Evolutionary conservation across 37 sponge, comb jelly and placozoan species (phyloP).

Genomic region (Eunapius fragilis): DNA sequence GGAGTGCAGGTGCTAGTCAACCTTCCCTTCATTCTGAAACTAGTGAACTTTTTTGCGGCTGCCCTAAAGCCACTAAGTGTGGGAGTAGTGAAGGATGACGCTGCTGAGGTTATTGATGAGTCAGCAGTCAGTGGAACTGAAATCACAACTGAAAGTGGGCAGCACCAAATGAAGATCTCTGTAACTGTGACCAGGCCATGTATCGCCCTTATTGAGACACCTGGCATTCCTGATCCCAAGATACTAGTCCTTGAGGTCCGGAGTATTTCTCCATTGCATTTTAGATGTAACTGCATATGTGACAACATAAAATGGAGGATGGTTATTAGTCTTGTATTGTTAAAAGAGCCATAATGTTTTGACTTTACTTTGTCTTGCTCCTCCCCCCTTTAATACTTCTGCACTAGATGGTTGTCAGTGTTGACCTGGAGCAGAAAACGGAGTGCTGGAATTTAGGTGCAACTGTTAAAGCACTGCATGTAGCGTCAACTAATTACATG

Average conservation of each 20-base stretch:
- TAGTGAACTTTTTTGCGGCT: constrained; percentile 34
- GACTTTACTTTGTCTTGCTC: background rate
- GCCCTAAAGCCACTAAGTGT: constrained; percentile 29
- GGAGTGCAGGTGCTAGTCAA: constrained; percentile 45
- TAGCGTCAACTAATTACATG: background rate
- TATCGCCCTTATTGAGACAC: constrained; percentile 54
- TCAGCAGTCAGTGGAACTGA: background rate
- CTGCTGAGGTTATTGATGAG: background rate
- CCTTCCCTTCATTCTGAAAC: constrained; percentile 34
- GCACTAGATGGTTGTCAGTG: background rate
- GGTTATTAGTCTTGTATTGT: background rate
- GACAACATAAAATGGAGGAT: too few relatives aligned
- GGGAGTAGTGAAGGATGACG: background rate
- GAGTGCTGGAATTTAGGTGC: background rate
- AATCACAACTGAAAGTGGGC: background rate
- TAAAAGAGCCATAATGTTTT: background rate
- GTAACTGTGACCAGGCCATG: constrained; percentile 12
- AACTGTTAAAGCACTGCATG: background rate
- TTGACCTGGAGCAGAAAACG: background rate
- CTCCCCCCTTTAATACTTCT: background rate
- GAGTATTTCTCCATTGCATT: too few relatives aligned
- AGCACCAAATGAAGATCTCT: background rate
- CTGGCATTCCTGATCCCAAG: constrained; percentile 3
- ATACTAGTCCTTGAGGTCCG: constrained; percentile 42
- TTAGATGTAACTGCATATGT: too few relatives aligned